Evolutionary conservation across 2,797 vertebrate species (phyloP), one percentile per base, ranked within the genome.

Genomic region (Hylomyscus alleni): DNA sequence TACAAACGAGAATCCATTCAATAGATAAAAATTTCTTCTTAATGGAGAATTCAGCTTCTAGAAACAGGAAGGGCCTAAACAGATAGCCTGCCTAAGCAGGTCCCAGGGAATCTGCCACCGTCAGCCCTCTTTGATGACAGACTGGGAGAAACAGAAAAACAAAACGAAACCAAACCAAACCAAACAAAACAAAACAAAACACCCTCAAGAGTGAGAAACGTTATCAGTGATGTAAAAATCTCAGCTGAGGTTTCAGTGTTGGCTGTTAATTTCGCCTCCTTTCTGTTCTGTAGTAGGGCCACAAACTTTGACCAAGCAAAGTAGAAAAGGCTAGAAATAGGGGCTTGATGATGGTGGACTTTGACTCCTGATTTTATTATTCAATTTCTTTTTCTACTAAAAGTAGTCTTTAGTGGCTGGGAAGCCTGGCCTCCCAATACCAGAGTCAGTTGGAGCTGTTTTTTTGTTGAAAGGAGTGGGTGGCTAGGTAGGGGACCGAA

Each of bases 351-450:
- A 98, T 93, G 90, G 93, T 96, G 98, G 92, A 97, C 97, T 98
- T 98, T 98, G 96, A 98, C 98, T 98, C 98, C 98, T 98, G 97
- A 98, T 98, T 98, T 99, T 98, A 98, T 98, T 98, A 96, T 93
- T 95, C 96, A 97, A 95, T 97, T 97, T 96, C 94, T 97, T 95
- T 97, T 96, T 96, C 93, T 91, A 96, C 97, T 98, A 97, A 97
- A 98, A 97, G 98, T 98, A 95, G 91, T 98, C 98, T 96, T 97
- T 97, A 22, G 97, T 95, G 97, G 95, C 95, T 75, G 96, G 97
- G 97, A 97, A 96, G 97, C 97, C 98, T 98, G 95, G 94, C 96
- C 98, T 98, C 98, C 98, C 97, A 90, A 96, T 92, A 97, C 97
- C 98, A 98, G 97, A 98, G 95, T 97, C 98, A 96, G 90, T 91